A percentile compares a stretch with the other conserved stretches of the same genome.
Evolutionary conservation across 2,888 invertebrate species (phyloP).

Genomic region (Apeira syringaria): DNA sequence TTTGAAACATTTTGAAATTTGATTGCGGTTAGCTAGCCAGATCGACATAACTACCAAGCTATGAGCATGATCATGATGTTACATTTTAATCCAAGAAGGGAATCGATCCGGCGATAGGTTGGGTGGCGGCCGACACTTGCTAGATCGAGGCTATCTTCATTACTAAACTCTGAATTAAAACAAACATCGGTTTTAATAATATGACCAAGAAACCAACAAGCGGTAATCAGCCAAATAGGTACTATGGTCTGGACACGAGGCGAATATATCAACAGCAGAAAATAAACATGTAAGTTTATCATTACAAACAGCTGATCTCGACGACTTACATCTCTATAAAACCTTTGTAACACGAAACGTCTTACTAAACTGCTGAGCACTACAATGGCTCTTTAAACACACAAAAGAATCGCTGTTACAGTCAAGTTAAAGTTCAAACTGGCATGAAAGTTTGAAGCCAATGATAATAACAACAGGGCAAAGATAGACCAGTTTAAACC

Average conservation of each 20-base stretch:
- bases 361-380: slow-evolving; percentile 65
- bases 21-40: no score
- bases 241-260: slow-evolving; percentile 9
- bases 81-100: no score
- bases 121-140: no score
- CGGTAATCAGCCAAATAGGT: no score
- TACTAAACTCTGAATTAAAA: no score
- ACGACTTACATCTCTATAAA: slow-evolving; percentile 58
- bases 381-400: slow-evolving; percentile 36
- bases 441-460: slow-evolving; percentile 49
- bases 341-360: slow-evolving; percentile 66
- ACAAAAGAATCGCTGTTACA: slow-evolving; percentile 43
- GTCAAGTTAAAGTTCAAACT: slow-evolving; percentile 58
- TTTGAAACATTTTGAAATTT: no score
- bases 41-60: no score
- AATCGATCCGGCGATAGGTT: no score
- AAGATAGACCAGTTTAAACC: slow-evolving; percentile 58
- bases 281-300: slow-evolving; percentile 30
- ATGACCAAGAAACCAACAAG: no score
- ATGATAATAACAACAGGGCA: slow-evolving; percentile 75
- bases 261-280: slow-evolving; percentile 14
- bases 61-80: no score
- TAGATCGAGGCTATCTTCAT: no score
- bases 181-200: no score
- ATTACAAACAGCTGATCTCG: slow-evolving; percentile 55